These are phyloP conservation scores for Andricus curvator DNA, from an alignment of 2,888 invertebrate species.

Conservation along the genomic window DNA sequence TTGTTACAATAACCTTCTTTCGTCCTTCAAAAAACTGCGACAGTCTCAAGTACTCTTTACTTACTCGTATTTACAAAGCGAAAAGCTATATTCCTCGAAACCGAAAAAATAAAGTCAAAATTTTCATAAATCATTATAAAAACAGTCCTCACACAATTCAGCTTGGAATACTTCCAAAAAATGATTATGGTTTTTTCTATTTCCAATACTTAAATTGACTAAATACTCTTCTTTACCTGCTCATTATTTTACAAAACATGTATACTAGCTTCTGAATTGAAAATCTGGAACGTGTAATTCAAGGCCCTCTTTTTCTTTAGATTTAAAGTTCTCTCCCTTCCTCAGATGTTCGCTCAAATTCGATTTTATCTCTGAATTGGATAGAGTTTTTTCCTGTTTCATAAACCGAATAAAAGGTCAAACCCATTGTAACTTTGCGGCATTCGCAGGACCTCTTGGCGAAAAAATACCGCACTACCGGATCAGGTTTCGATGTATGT, in stretches of 20 bases:
- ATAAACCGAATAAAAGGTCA: slow-evolving; percentile 3
- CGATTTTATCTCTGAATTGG: background rate
- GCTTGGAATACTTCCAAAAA: background rate
- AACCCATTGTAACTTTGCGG: slow-evolving; percentile 27
- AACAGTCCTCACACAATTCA: background rate
- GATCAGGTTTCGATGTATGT: slow-evolving; percentile 18
- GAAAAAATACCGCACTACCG: slow-evolving; percentile 20
- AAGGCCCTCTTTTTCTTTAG: background rate
- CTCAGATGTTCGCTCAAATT: slow-evolving; percentile 1
- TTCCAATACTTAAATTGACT: background rate
- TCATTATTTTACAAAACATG: background rate
- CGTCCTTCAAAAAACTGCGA: slow-evolving; percentile 63
- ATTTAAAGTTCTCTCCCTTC: background rate
- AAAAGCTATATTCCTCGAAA: slow-evolving; percentile 1
- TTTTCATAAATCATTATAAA: background rate
- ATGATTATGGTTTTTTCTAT: background rate
- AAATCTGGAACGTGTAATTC: background rate
- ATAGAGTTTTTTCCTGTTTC: slow-evolving; percentile 1
- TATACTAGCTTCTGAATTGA: background rate
- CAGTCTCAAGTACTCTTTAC: slow-evolving; percentile 63
- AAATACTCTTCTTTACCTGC: background rate
- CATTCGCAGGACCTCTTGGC: slow-evolving; percentile 15
- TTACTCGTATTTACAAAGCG: slow-evolving; percentile 31
- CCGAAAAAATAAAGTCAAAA: background rate
- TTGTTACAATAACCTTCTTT: slow-evolving; percentile 70